A percentile compares a stretch with the other conserved stretches of the same genome.
Evolutionary conservation across 1,140 invertebrate species (phyloP).

Genomic region (Orchestia grillus): DNA sequence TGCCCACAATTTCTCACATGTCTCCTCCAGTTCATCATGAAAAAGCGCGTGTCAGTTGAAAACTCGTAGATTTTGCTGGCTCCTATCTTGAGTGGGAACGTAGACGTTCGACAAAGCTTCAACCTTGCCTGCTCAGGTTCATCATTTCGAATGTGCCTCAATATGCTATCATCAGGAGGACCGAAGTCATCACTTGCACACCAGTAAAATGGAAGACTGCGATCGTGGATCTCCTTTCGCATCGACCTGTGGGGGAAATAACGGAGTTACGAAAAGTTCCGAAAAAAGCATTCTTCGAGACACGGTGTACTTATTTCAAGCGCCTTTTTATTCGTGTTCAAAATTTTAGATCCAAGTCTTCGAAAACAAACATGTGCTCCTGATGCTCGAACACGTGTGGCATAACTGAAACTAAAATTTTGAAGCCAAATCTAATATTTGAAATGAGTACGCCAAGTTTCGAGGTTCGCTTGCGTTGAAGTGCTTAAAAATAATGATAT

Average conservation of each 20-base stretch:
- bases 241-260: not conserved
- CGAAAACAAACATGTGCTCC: no score
- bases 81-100: not conserved
- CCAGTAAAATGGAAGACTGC: not conserved
- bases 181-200: not conserved
- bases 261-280: not conserved
- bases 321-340: no score
- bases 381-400: no score
- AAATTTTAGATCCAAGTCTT: no score
- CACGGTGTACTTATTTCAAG: no score
- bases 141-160: not conserved
- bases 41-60: not conserved
- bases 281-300: not conserved
- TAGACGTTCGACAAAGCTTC: not conserved
- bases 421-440: no score
- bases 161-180: not conserved
- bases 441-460: no score
- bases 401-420: no score
- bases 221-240: not conserved
- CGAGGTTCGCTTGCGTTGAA: no score
- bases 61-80: not conserved
- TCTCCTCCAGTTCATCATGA: no score
- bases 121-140: not conserved
- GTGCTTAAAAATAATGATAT: no score
- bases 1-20: no score